Evolutionary conservation across 2,888 invertebrate species (phyloP), one percentile per base, ranked within the genome.

Genomic region (Microplitis manilae): DNA sequence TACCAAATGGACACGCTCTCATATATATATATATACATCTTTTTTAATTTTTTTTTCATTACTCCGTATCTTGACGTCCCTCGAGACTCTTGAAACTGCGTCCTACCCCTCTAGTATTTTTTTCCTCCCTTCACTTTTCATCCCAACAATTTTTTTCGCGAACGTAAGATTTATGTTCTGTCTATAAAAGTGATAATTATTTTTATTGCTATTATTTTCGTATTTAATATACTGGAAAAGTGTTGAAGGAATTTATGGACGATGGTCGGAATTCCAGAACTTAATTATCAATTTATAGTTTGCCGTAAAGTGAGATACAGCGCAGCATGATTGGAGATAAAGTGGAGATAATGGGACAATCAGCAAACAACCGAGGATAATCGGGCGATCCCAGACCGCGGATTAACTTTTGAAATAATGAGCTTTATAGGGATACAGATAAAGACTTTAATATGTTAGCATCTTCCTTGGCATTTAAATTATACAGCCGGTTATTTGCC

Each of bases 41-140:
- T 72, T 73, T 62, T 2, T 17, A 9, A 17, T 64, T 68, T 59
- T 64, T 69, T 40, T 39, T 59, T 76, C 20, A 30, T 17, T 62
- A 20, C 60, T 62, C 20, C 38, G 13, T 65, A 38, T 65, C 65
- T 65, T 65, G 9, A 6, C 4, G 38, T 13, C 65, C 65, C 38
- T 30, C 8, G 38, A 38, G 68, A 50, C 68, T 69, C 73, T 64
- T 73, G 68, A 73, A 77, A 77, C 69, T 77, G 64, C 38, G 15
- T 59, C 41, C 73, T 68, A 73, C 20, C 50, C 76, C 72, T 2
- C 30, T 30, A 2, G 65, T 71, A 64, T 68, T 60, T 38, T 68
- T 76, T 6, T 60, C 60, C 40, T 68, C 41, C 41, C 38, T 20
- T 64, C 38, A 40, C 41, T 4, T 15, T 64, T 69, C 68, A 8